Conservation (phyloP, 2,888 invertebrate genomes). For the Rhingia campestris region DNA sequence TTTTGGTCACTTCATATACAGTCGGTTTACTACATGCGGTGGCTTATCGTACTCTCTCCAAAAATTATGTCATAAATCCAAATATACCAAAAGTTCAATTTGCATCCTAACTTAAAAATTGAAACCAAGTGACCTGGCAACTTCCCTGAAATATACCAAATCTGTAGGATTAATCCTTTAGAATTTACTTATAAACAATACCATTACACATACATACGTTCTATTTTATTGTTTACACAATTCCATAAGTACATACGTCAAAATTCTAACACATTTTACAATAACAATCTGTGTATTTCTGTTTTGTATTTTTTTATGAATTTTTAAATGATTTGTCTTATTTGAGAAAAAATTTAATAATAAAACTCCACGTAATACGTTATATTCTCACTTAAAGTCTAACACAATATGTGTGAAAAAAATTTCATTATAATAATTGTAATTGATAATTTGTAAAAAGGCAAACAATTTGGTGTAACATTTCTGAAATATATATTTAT, state of each 20-base stretch:
- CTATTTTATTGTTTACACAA: slow-evolving; percentile 37
- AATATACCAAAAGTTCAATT: no score
- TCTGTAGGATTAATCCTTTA: no score
- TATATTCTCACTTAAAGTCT: slow-evolving; percentile 52
- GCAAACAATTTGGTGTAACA: slow-evolving; percentile 68
- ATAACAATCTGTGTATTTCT: slow-evolving; percentile 11
- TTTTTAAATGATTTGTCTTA: slow-evolving; percentile 36
- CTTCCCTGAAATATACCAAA: no score
- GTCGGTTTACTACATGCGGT: no score
- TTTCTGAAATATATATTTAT: slow-evolving; percentile 12
- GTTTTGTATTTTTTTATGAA: background rate
- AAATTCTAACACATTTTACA: slow-evolving; percentile 38
- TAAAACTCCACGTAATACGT: slow-evolving; percentile 14
- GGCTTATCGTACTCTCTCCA: no score
- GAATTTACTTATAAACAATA: background rate
- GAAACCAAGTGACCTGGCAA: no score
- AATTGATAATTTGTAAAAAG: slow-evolving; percentile 67
- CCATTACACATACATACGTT: slow-evolving; percentile 3
- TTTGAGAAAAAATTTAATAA: slow-evolving; percentile 11
- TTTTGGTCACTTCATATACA: no score
- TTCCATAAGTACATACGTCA: slow-evolving; percentile 29
- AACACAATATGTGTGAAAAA: slow-evolving; percentile 57
- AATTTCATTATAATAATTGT: slow-evolving; percentile 66
- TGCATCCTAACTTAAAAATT: no score
- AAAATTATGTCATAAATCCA: no score